Evolutionary conservation across 2,888 invertebrate species (phyloP), one percentile per base, ranked within the genome.

Genomic region (Pachydiplax longipennis): DNA sequence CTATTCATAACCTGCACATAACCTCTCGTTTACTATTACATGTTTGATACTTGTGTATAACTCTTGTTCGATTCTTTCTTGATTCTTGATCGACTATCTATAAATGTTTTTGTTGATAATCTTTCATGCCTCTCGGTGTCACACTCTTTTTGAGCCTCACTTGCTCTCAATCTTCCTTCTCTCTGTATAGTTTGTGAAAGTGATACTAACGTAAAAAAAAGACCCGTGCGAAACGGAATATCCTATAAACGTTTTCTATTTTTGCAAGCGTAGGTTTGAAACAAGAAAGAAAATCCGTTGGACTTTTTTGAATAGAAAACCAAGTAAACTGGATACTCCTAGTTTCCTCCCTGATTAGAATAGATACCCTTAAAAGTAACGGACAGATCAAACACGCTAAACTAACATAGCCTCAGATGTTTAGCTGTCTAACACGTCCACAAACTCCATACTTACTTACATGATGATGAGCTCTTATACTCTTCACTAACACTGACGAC

Each of bases 1-100:
- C 35, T 87, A 37, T 87, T 37, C 37, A 61, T 61, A 61, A 87
- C 37, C 61, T 65, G 87, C 87, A 87, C 87, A 61, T 58, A 87
- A 61, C 58, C 87, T 87, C 37, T 87, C 87, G 87, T 65, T 87
- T 61, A 87, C 61, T 87, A 61, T 65, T 87, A 65, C 61, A 87
- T 87, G 25, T 87, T 61, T 87, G 18, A 87, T 87, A 65, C 61
- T 87, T 61, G 22, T 87, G 61, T 87, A 37, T 87, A 87, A 87
- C 87, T 87, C 37, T 65, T 87, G n/a, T 31, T 87, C 22, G 65
- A 61, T 65, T 61, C 61, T 35, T 87, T 61, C 61, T 87, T 87
- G 87, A 58, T 87, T 61, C 61, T 87, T 87, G 87, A 58, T 58
- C 61, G 37, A 87, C 25, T n/a, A 22, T 87, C 61, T 40, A 8